Evolutionary conservation across 2,113 vertebrate genomes (phyloP).

Genomic region (Saimiri boliviensis): DNA sequence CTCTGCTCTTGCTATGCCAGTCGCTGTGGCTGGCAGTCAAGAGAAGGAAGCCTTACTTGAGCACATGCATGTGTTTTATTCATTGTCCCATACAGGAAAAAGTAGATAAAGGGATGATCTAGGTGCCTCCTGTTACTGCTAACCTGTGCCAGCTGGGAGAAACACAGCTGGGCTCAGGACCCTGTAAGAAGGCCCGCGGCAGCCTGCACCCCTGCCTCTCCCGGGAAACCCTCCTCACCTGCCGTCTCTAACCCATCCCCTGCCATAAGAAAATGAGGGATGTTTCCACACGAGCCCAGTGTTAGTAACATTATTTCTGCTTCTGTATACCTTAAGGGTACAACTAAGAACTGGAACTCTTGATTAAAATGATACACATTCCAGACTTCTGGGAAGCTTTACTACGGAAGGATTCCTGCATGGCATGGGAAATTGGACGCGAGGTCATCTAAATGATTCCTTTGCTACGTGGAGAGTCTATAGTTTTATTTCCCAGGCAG

Average conservation of each 20-base stretch:
- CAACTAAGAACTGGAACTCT: not conserved
- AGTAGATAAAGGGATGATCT: not conserved
- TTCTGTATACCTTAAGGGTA: not conserved
- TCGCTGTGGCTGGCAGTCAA: not conserved
- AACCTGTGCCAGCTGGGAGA: not conserved
- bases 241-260: not conserved
- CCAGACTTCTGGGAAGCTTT: not conserved
- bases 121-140: not conserved
- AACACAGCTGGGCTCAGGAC: not conserved
- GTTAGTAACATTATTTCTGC: not conserved
- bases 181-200: fast-evolving
- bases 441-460: not conserved
- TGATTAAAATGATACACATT: not conserved
- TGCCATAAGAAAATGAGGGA: not conserved
- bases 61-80: fast-evolving
- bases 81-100: constrained; percentile 12
- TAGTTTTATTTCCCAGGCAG: not conserved
- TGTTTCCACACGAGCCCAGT: not conserved
- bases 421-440: not conserved
- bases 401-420: not conserved
- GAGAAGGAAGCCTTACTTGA: not conserved
- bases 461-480: not conserved
- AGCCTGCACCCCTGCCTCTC: fast-evolving
- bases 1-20: not conserved
- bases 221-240: not conserved